Evolutionary conservation across 2,888 invertebrate genomes (phyloP).

Genomic region (Argyresthia goedartella): DNA sequence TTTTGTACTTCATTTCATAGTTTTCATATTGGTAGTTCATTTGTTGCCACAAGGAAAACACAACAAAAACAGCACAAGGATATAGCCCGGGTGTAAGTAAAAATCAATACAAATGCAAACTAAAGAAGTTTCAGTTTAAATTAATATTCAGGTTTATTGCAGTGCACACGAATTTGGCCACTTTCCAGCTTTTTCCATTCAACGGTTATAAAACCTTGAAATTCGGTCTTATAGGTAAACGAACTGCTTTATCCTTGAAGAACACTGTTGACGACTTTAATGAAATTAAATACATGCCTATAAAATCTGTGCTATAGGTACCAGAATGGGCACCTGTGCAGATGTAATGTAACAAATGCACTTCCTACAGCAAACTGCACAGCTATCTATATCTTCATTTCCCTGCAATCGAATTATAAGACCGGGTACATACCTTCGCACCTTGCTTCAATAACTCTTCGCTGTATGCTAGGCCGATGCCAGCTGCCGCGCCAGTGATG

Average conservation of each 20-base stretch:
- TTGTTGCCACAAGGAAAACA: slow-evolving; percentile 22
- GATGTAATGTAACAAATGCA: too few relatives aligned
- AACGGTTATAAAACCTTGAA: slow-evolving; percentile 38
- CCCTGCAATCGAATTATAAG: too few relatives aligned
- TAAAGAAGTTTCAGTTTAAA: not conserved
- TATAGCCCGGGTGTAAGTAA: slow-evolving; percentile 34
- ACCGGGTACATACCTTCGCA: slow-evolving; percentile 70
- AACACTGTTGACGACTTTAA: too few relatives aligned
- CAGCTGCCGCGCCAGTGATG: slow-evolving; percentile 80
- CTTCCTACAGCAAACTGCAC: too few relatives aligned
- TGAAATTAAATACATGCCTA: too few relatives aligned
- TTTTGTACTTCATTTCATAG: too few relatives aligned
- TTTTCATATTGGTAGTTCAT: too few relatives aligned
- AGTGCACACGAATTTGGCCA: slow-evolving; percentile 19
- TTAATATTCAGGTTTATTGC: slow-evolving; percentile 1
- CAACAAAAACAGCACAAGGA: slow-evolving; percentile 29
- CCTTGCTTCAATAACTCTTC: slow-evolving; percentile 80
- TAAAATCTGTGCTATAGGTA: too few relatives aligned
- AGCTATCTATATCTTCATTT: too few relatives aligned
- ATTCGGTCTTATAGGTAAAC: slow-evolving; percentile 16
- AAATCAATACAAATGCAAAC: slow-evolving; percentile 48
- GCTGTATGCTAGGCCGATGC: slow-evolving; percentile 79
- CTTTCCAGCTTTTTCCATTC: slow-evolving; percentile 30
- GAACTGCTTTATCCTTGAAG: too few relatives aligned
- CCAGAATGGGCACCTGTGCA: too few relatives aligned